phyloP scores from a whole-genome alignment of 2,113 vertebrate genomes.

The Salvator merianae region DNA sequence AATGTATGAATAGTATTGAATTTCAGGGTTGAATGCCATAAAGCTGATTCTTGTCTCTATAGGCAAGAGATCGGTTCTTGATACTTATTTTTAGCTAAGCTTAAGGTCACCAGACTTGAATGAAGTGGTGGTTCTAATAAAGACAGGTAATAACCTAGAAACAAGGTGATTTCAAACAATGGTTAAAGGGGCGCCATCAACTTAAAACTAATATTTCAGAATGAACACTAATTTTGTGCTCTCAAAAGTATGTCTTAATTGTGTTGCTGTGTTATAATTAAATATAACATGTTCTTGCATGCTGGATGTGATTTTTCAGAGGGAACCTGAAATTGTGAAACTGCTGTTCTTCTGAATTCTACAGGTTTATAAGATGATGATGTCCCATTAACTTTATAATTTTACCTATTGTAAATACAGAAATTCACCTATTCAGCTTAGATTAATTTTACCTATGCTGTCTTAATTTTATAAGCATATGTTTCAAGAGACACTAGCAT shows the following conservation, averaged over 20 bases:
- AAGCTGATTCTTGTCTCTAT: slow-evolving; percentile 32
- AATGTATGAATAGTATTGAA: slow-evolving; percentile 78
- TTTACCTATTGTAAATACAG: slow-evolving; percentile 19
- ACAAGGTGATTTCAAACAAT: slow-evolving; percentile 32
- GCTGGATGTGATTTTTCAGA: not conserved
- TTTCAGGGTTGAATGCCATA: slow-evolving; percentile 30
- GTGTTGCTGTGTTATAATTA: slow-evolving; percentile 8
- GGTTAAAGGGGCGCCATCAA: slow-evolving; percentile 62
- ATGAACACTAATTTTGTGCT: slow-evolving; percentile 12
- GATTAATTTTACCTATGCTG: slow-evolving; percentile 37
- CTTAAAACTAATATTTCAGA: slow-evolving; percentile 45
- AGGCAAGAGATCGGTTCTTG: slow-evolving; percentile 33
- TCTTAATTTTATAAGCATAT: slow-evolving; percentile 29
- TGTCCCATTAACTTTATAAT: slow-evolving; percentile 62
- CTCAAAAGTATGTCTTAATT: not conserved
- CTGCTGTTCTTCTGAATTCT: not conserved
- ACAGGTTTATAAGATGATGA: slow-evolving; percentile 57
- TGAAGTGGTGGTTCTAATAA: slow-evolving; percentile 43
- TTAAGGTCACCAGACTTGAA: slow-evolving; percentile 48
- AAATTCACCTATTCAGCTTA: slow-evolving; percentile 57
- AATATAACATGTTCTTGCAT: not conserved
- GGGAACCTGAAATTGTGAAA: not conserved
- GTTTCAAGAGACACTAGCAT: slow-evolving; percentile 47
- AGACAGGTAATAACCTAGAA: slow-evolving; percentile 46
- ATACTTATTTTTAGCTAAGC: slow-evolving; percentile 39